These are phyloP conservation scores for Tenodera sinensis DNA, from an alignment of 2,888 invertebrate species.

Conservation along the genomic window DNA sequence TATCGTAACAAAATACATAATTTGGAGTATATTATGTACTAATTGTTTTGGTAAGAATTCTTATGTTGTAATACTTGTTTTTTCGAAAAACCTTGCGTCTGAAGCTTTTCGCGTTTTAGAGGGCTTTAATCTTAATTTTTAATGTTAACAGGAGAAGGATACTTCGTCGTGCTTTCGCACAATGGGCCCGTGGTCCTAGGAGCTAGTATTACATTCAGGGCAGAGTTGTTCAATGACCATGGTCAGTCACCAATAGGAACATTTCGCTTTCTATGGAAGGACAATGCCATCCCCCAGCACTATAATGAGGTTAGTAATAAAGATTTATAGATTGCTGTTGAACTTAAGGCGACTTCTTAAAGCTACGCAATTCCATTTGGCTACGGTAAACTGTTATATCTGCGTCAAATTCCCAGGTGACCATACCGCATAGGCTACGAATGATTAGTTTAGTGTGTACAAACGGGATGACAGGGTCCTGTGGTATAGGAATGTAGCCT, in stretches of 20 bases:
- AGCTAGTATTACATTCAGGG: conserved; percentile 65
- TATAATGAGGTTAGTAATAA: conserved; percentile 18
- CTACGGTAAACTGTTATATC: no score
- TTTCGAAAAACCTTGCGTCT: no score
- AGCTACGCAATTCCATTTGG: no score
- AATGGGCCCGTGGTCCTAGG: conserved; percentile 70
- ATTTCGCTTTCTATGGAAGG: conserved; percentile 58
- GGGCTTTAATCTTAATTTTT: neutral
- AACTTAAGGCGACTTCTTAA: no score
- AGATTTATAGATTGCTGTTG: neutral
- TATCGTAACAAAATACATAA: neutral
- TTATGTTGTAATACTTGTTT: no score
- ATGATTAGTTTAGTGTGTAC: no score
- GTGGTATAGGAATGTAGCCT: no score
- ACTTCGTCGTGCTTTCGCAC: conserved; percentile 52
- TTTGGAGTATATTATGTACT: neutral
- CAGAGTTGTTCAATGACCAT: conserved; percentile 50
- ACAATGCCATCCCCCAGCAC: conserved; percentile 56
- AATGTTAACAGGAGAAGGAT: conserved; percentile 34
- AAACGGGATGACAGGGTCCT: no score
- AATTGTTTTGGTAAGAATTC: neutral
- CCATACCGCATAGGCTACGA: no score
- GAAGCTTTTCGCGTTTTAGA: no score
- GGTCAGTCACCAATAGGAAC: conserved; percentile 44
- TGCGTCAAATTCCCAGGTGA: no score